Evolutionary conservation across 2,888 invertebrate species (phyloP), one percentile per base, ranked within the genome.

Genomic region (Hydrotaea diabolus): DNA sequence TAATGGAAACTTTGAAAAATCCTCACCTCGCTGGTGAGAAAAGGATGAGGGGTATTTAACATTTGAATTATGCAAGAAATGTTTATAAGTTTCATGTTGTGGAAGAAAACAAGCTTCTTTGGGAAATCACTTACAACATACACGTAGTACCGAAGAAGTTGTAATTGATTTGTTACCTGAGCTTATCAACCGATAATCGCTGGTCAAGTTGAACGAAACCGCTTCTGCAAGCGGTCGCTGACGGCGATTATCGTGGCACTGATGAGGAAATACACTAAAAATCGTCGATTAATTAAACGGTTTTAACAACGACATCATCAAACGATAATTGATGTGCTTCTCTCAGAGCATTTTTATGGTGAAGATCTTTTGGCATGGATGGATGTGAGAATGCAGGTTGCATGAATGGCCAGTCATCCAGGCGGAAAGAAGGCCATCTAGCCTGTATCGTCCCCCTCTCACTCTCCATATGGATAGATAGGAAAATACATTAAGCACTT

Each of bases 281-380:
- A 77, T 62, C n/a, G 19, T 64, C 77, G 66, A 57, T 59, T 80
- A 77, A 80, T 80, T 77, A 80, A 80, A 80, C 72, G 39, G 66
- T 77, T 26, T 75, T 79, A 77, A 75, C 64, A 77, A 31, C 31
- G 31, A 31, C 80, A 77, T 80, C 69, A 59, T 77, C 57, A 19
- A 43, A 26, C 59, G 39, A 83, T 77, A 83, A 83, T 80, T 77
- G 80, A 83, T 80, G 83, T 69, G 39, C 57, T 59, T 23, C 23
- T 26, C 59, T 15, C 23, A 26, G 26, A 59, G 26, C 59, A 59
- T 26, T 4, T 49, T n/a, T 49, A 8, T 4, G 43, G 43, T 2
- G 43, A 8, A 43, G 43, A n/a, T n/a, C n/a, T n/a, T n/a, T n/a
- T n/a, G n/a, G n/a, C n/a, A n/a, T 49, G 49, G 49, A 49, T 13